Percentiles rank a stretch among this genome's conserved stretches.
Evolutionary conservation across 1,140 invertebrate species (phyloP).

Genomic region (Ctenoplectra terminalis): DNA sequence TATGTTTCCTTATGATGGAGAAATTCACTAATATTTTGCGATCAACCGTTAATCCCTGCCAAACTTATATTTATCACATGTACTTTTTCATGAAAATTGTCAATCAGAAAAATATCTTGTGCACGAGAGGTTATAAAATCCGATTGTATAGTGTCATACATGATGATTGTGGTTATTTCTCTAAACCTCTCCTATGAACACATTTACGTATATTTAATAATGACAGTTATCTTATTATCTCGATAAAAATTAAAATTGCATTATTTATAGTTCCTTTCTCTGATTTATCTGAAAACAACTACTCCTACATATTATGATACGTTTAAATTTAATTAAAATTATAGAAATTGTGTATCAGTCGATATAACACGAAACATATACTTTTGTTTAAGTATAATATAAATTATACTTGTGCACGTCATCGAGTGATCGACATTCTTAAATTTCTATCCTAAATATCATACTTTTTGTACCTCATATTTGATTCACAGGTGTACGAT

Average conservation of each 20-base stretch:
- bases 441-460: neutral
- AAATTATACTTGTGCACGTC: neutral
- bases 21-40: constrained; percentile 37
- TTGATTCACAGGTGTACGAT: neutral
- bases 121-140: constrained; percentile 10
- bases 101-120: neutral
- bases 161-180: constrained; percentile 6
- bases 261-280: neutral
- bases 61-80: neutral
- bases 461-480: neutral
- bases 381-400: neutral
- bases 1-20: constrained; percentile 64
- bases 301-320: neutral
- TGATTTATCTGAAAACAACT: neutral
- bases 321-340: neutral
- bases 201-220: constrained; percentile 7
- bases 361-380: neutral
- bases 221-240: constrained; percentile 19
- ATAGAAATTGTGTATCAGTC: neutral
- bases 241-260: neutral
- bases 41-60: neutral
- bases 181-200: neutral
- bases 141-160: neutral
- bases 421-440: neutral
- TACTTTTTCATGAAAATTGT: neutral